Conservation (phyloP, 2,113 vertebrate genomes). For the Meles meles region DNA sequence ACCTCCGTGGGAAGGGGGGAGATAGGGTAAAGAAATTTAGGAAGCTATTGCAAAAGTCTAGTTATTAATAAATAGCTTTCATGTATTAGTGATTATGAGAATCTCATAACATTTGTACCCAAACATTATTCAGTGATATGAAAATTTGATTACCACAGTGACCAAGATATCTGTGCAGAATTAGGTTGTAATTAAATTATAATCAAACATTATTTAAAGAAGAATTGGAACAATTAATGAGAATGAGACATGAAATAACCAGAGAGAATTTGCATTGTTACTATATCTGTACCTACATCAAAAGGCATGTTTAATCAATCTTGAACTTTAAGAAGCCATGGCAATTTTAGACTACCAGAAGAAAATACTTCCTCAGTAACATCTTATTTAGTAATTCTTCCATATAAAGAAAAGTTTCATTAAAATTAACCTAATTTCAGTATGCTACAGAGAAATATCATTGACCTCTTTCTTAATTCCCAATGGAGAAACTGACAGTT, state of each 20-base stretch:
- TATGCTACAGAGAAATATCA: slow-evolving; percentile 18
- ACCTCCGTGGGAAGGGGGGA: fast-evolving
- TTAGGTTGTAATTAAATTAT: slow-evolving; percentile 6
- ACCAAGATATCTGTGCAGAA: neutral
- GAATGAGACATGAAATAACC: neutral
- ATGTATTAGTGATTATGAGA: neutral
- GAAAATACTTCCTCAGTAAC: slow-evolving; percentile 1
- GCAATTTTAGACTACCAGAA: neutral
- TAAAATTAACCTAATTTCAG: slow-evolving; percentile 55
- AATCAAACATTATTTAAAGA: slow-evolving; percentile 21
- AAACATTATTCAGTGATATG: neutral
- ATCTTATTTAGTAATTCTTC: slow-evolving; percentile 48
- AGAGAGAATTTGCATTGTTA: neutral
- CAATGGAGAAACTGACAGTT: neutral
- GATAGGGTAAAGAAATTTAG: neutral
- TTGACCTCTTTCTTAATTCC: slow-evolving; percentile 29
- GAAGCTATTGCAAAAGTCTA: neutral
- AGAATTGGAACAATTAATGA: neutral
- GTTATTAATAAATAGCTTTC: neutral
- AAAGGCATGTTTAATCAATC: neutral
- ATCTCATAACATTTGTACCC: neutral
- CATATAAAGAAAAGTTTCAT: slow-evolving; percentile 29
- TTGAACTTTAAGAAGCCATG: neutral
- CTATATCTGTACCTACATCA: neutral
- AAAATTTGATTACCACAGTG: slow-evolving; percentile 35